A percentile compares a stretch with the other conserved stretches of the same genome.
Conservation (phyloP, 1,140 invertebrate genomes). For the Batillaria attramentaria region DNA sequence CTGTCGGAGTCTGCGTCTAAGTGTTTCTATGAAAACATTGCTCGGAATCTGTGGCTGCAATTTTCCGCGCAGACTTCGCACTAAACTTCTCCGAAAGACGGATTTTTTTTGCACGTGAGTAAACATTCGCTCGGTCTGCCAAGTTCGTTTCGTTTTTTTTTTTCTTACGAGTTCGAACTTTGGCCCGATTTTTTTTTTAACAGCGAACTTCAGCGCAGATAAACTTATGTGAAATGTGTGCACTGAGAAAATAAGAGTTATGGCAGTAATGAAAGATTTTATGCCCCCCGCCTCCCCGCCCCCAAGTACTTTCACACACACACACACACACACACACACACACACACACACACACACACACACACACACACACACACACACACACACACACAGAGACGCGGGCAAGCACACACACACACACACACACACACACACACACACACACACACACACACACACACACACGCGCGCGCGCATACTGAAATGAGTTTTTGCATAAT, state of each 20-base stretch:
- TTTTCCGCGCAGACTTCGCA: constrained; percentile 2
- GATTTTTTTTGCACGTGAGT: no score
- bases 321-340: constrained; percentile 47
- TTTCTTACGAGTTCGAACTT: constrained; percentile 3
- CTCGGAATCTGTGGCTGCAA: constrained; percentile 17
- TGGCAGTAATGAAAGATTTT: no score
- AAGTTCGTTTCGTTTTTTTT: background rate
- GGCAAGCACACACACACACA: constrained; percentile 60
- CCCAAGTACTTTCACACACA: constrained; percentile 35
- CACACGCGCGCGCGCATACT: no score
- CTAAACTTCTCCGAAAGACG: no score
- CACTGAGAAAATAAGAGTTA: no score
- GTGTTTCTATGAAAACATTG: constrained; percentile 27
- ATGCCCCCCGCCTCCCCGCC: no score
- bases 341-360: constrained; percentile 58
- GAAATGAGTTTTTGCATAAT: no score
- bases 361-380: constrained; percentile 61
- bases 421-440: constrained; percentile 60
- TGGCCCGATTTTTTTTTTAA: no score
- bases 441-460: constrained; percentile 61
- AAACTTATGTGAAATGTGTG: no score
- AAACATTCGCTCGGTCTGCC: background rate
- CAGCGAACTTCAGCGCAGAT: no score
- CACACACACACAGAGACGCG: constrained; percentile 59
- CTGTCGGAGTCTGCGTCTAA: constrained; percentile 3